These are phyloP conservation scores for Drosophila mayri DNA, from an alignment of 1,140 invertebrate species.

Conservation along the genomic window DNA sequence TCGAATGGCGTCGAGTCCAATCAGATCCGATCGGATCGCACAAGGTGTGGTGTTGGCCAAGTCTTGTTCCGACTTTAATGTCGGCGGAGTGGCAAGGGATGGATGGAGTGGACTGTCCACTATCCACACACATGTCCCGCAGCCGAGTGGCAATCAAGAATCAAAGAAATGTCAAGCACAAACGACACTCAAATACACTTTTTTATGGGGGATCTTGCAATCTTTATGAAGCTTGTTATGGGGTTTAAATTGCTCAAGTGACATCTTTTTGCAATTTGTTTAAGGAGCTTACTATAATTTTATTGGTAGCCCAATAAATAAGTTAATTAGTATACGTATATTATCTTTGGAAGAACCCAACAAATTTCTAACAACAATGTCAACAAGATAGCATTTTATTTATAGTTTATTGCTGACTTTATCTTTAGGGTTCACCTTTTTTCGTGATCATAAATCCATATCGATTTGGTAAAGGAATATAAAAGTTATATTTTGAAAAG, in stretches of 20 bases:
- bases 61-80: conserved; percentile 63
- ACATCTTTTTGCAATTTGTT: neutral
- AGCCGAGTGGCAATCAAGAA: conserved; percentile 39
- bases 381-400: neutral
- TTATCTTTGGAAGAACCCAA: neutral
- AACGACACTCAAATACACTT: conserved; percentile 21
- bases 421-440: neutral
- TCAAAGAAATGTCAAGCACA: conserved; percentile 1
- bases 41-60: conserved; percentile 59
- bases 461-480: neutral
- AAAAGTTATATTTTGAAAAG: neutral
- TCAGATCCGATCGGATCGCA: conserved; percentile 42
- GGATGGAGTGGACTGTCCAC: conserved; percentile 61
- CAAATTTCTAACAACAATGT: neutral
- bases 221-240: neutral
- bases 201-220: conserved; percentile 6
- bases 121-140: conserved; percentile 60
- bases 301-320: neutral
- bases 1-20: conserved; percentile 33
- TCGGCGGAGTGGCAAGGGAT: conserved; percentile 8
- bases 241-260: neutral
- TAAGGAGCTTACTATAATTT: neutral
- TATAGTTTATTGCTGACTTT: neutral
- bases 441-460: neutral
- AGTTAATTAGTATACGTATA: neutral